A percentile compares a stretch with the other conserved stretches of the same genome.
Evolutionary conservation across 2,888 invertebrate species (phyloP).

Genomic region (Nymphalis urticae): DNA sequence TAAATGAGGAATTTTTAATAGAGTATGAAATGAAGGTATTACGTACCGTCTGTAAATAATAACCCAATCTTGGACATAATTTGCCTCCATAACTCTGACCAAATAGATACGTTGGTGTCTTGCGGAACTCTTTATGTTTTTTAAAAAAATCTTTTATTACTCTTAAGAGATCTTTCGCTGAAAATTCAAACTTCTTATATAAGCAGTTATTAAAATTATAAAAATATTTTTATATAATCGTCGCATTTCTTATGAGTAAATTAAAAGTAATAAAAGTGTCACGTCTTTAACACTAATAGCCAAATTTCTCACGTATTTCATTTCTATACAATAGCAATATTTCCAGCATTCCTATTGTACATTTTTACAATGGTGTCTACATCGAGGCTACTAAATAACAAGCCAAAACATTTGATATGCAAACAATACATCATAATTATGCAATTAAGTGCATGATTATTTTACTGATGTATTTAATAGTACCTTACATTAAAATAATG

Average conservation of each 20-base stretch:
- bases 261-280: conserved; percentile 3
- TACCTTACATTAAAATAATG: conserved; percentile 1
- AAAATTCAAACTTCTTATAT: conserved; percentile 39
- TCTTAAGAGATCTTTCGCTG: conserved; percentile 87
- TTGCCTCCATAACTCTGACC: conserved; percentile 96
- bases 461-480: conserved; percentile 15
- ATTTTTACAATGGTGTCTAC: conserved; percentile 25
- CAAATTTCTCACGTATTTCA: conserved; percentile 21
- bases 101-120: conserved; percentile 89
- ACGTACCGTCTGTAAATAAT: conserved; percentile 66
- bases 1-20: conserved; percentile 4
- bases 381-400: conserved; percentile 20
- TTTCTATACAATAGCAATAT: conserved; percentile 12
- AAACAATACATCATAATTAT: conserved; percentile 31
- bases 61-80: conserved; percentile 83
- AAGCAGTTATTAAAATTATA: background rate
- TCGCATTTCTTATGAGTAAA: too few relatives aligned
- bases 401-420: conserved; percentile 23
- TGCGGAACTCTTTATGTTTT: conserved; percentile 85
- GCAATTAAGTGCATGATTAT: conserved; percentile 22
- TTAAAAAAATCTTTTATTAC: conserved; percentile 86
- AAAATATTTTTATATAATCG: too few relatives aligned
- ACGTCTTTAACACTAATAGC: background rate
- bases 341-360: conserved; percentile 13
- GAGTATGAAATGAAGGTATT: conserved; percentile 7